Percentiles rank a stretch among this genome's conserved stretches.
These are phyloP conservation scores for Brachyopa scutellaris DNA, from an alignment of 2,888 invertebrate species.

Conservation along the genomic window DNA sequence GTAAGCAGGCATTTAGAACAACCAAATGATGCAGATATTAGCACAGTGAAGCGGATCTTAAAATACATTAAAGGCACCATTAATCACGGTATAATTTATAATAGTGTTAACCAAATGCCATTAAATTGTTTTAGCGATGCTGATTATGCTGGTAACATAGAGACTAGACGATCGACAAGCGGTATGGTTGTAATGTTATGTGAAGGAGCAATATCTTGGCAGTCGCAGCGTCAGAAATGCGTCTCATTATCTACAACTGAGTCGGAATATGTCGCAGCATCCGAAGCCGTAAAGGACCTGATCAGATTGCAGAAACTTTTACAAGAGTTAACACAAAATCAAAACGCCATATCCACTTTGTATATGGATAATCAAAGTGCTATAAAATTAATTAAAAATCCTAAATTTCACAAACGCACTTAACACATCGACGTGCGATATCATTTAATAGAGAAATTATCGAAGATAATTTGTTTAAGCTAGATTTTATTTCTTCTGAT, in stretches of 20 bases:
- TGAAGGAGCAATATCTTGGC: neutral
- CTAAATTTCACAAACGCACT: slow-evolving; percentile 73
- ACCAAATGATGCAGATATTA: neutral
- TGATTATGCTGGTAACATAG: too few relatives aligned
- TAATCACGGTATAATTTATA: slow-evolving; percentile 12
- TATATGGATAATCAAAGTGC: slow-evolving; percentile 74
- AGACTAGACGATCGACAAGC: slow-evolving; percentile 46
- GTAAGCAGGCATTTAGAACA: slow-evolving; percentile 10
- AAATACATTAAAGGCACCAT: slow-evolving; percentile 28
- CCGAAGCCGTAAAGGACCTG: too few relatives aligned
- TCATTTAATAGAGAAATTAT: slow-evolving; percentile 8
- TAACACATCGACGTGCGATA: slow-evolving; percentile 70
- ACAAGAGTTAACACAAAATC: too few relatives aligned
- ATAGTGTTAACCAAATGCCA: neutral
- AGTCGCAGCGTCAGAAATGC: neutral
- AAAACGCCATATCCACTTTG: too few relatives aligned
- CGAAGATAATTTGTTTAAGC: neutral
- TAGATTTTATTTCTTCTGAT: slow-evolving; percentile 2
- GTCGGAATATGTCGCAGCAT: neutral
- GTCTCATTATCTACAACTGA: neutral
- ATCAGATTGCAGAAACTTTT: neutral
- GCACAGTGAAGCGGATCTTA: slow-evolving; percentile 38
- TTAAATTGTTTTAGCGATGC: slow-evolving; percentile 29
- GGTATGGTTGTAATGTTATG: slow-evolving; percentile 1
- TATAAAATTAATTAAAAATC: slow-evolving; percentile 72